Base-by-base conservation (phyloP, 2,113 vertebrate species). In the Vicugna pacos region DNA sequence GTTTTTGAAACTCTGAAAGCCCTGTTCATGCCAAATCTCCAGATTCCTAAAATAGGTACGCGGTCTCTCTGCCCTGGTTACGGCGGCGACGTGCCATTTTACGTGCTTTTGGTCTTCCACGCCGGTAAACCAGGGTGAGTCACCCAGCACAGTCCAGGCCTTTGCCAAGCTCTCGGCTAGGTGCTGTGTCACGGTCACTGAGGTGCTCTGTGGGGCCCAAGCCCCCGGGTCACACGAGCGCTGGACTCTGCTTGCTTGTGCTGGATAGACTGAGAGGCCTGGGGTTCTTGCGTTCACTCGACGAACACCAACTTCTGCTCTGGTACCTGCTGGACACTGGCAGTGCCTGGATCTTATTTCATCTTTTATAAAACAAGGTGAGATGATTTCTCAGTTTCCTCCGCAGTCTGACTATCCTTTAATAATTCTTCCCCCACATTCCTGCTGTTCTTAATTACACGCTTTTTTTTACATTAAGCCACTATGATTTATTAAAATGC, bases 31-130 rank as follows among this genome's bases (percentile, higher is more conserved):
- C 73, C 91, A 32, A 88, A 88, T 64, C 81, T 84, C 52, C 56
- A 91, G 85, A 95, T 96, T 90, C 92, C 76, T 95, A 96, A 98
- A 94, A 94, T 93, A 97, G 93, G 85, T 17, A 77, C 22, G 81
- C 24, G 65, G 84, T 28, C 54, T 94, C 0, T 67, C 54, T 81
- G 89, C 93, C 96, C 93, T 38, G 16, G 92, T 96, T 94, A 95
- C 32, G 0, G 81, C 12, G 58, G 89, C 70, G 77, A 91, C 85
- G 88, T 19, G 65, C 81, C 72, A 14, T 81, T 85, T 65, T 56
- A 88, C 69, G 16, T 72, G 50, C 76, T 87, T 82, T 54, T 67
- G 54, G 87, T 82, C 46, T 70, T 84, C 56, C 60, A 72, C 2
- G 8, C 87, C 48, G 64, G 32, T 62, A 65, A 95, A 26, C 69